phyloP scores from a whole-genome alignment of 2,797 vertebrate genomes.

The Artibeus jamaicensis region DNA sequence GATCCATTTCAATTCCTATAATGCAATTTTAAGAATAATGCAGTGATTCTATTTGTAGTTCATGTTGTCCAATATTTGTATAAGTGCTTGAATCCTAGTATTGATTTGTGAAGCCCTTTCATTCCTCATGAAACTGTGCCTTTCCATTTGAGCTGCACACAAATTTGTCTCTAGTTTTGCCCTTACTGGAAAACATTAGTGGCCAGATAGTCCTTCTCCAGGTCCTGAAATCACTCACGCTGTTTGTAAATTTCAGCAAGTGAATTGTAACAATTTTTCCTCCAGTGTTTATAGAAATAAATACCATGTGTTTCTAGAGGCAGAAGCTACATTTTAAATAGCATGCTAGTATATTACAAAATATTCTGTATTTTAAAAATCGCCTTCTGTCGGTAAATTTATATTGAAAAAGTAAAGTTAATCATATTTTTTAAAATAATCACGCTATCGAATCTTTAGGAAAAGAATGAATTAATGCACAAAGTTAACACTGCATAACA shows the following conservation, averaged over 20 bases:
- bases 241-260: slow-evolving; percentile 8
- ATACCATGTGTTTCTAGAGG: background rate
- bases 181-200: background rate
- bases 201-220: background rate
- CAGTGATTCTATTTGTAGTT: background rate
- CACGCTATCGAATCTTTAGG: background rate
- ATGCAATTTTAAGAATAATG: background rate
- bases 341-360: background rate
- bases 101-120: background rate
- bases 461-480: background rate
- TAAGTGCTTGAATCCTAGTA: background rate
- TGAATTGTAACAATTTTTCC: background rate
- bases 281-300: background rate
- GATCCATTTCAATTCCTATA: background rate
- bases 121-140: background rate
- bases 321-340: background rate
- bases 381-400: background rate
- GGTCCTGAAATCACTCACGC: background rate
- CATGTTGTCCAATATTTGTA: background rate
- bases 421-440: background rate
- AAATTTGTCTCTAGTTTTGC: background rate
- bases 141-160: background rate
- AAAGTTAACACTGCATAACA: background rate
- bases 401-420: background rate
- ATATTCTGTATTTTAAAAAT: background rate